These are phyloP conservation scores for Ifrita kowaldi DNA, from an alignment of 2,113 vertebrate species.

Conservation along the genomic window DNA sequence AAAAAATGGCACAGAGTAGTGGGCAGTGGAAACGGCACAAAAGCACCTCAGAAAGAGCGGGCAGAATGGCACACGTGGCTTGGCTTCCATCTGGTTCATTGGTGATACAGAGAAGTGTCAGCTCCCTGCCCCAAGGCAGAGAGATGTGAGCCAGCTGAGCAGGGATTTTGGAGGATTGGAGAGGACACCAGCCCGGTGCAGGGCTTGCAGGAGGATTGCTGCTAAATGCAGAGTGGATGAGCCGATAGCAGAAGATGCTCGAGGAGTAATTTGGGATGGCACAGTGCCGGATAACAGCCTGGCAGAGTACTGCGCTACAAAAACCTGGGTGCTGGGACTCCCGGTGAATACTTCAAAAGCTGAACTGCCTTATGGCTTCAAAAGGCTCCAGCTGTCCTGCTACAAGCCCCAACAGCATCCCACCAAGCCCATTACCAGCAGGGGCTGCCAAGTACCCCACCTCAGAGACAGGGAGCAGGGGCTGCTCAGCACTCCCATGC, in stretches of 20 bases:
- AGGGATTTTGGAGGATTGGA: not conserved
- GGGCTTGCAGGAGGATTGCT: not conserved
- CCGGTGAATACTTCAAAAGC: not conserved
- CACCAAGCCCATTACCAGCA: not conserved
- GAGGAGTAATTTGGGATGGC: not conserved
- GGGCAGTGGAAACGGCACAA: not conserved
- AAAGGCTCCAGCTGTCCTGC: not conserved
- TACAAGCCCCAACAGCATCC: not conserved
- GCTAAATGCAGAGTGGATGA: not conserved
- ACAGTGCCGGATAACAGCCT: not conserved
- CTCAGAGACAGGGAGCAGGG: not conserved
- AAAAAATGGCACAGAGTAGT: not conserved
- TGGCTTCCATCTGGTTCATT: not conserved
- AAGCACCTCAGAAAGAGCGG: not conserved
- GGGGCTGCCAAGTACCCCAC: not conserved
- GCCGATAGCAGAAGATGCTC: not conserved
- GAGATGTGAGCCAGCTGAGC: not conserved
- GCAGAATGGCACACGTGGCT: rapidly evolving
- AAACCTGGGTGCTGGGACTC: not conserved
- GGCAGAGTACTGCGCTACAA: rapidly evolving
- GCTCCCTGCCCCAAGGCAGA: not conserved
- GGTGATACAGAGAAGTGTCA: not conserved
- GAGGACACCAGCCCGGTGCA: not conserved
- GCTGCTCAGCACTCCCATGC: not conserved
- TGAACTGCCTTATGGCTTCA: not conserved